phyloP scores from a whole-genome alignment of 2,888 invertebrate species.

The Acleris emargana region DNA sequence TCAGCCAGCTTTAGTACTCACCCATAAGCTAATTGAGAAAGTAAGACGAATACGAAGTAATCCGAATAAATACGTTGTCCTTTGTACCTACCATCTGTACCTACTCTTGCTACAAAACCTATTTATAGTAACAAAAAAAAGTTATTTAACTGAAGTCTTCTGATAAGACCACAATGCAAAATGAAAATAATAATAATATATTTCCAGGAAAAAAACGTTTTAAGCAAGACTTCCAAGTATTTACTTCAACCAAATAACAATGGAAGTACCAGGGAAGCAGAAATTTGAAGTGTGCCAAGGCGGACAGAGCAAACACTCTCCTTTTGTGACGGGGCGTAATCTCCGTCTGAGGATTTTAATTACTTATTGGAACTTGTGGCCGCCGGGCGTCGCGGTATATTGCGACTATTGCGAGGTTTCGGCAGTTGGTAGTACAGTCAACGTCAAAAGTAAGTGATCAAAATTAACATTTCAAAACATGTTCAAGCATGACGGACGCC shows the following conservation, averaged over 20 bases:
- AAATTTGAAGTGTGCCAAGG: slow-evolving; percentile 64
- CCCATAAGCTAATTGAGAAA: too few species aligned
- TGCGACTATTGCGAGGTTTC: slow-evolving; percentile 75
- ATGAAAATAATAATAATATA: too few species aligned
- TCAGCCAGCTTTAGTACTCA: too few species aligned
- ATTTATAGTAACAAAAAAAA: too few species aligned
- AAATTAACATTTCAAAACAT: too few species aligned
- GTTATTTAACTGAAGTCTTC: too few species aligned
- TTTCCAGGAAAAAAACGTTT: background rate
- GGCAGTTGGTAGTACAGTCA: slow-evolving; percentile 57
- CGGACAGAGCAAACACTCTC: slow-evolving; percentile 69
- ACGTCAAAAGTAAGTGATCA: too few species aligned
- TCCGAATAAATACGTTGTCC: too few species aligned
- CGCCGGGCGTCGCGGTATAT: slow-evolving; percentile 78
- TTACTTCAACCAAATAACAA: slow-evolving; percentile 40
- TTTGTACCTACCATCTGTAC: too few species aligned
- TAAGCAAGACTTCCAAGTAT: slow-evolving; percentile 2
- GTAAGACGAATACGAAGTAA: too few species aligned
- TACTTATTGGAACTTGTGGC: slow-evolving; percentile 83
- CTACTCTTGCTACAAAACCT: too few species aligned
- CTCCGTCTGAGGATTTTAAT: slow-evolving; percentile 80
- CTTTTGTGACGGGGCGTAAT: slow-evolving; percentile 73
- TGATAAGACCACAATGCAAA: accelerated
- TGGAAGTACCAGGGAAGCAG: slow-evolving; percentile 64
- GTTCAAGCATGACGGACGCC: too few species aligned